phyloP scores from a whole-genome alignment of 2,113 vertebrate species.

The Anguilla rostrata region DNA sequence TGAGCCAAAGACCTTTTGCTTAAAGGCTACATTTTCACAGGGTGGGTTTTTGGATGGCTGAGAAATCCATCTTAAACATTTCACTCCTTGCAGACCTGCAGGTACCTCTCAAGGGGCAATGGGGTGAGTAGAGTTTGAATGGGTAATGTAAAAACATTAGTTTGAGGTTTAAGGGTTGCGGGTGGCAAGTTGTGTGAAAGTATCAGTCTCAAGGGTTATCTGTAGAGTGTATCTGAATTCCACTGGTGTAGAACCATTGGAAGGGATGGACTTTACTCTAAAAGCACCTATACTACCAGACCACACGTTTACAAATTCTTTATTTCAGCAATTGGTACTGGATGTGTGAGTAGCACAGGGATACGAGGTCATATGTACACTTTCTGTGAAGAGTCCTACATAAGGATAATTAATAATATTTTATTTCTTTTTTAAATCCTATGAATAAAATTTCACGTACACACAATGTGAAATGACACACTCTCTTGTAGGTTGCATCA shows the following conservation, averaged over 20 bases:
- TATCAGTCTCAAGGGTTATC: background rate
- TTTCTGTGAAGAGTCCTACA: background rate
- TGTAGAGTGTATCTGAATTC: background rate
- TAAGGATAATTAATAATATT: too few relatives aligned
- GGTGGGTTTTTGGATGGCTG: conserved; percentile 10
- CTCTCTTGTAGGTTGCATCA: background rate
- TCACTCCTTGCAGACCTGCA: background rate
- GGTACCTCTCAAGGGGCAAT: background rate
- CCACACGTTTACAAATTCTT: background rate
- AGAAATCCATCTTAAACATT: conserved; percentile 31
- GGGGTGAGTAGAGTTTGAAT: background rate
- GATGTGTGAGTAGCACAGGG: background rate
- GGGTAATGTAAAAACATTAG: background rate
- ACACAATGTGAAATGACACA: too few relatives aligned
- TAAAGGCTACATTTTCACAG: conserved; percentile 32
- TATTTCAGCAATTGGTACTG: background rate
- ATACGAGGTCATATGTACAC: background rate
- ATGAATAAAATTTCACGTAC: too few relatives aligned
- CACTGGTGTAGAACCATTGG: background rate
- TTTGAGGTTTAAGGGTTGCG: background rate
- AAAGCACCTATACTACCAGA: too few relatives aligned
- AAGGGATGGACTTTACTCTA: background rate
- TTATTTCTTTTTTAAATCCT: too few relatives aligned
- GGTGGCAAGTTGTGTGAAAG: background rate
- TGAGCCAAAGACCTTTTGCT: conserved; percentile 35